Base-by-base conservation (phyloP, 2,888 invertebrate species). In the Steromphala cineraria region DNA sequence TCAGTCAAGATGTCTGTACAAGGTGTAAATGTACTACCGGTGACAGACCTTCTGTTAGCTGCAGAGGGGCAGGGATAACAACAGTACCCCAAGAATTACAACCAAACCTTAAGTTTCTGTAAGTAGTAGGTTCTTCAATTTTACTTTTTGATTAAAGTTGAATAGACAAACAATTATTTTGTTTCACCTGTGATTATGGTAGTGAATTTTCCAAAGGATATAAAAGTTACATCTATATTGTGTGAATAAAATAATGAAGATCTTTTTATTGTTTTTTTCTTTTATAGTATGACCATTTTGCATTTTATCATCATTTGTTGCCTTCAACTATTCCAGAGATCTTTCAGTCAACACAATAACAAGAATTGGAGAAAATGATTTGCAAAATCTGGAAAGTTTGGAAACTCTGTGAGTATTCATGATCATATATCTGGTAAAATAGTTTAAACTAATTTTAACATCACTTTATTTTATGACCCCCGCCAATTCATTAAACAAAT, bases 391-490 rank as follows among this genome's bases (percentile, higher is more conserved):
- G 19, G 79, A 79, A 71, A 5, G 52, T n/a, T 28, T 79, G 10
- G 67, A 71, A 53, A 79, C 79, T n/a, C 31, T 79, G 79, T 79
- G 31, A 79, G 79, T 79, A 56, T 24, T 19, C 5, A 15, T 56
- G 1, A 24, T 67, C 2, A 19, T 40, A 46, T 46, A 46, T 46
- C 13, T 4, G 13, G 5, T 46, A 10, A 13, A 13, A 10, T 46
- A 10, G 10, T 10, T 13, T 10, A 46, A 10, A 7, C 36, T 7
- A 36, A 4, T 7, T 7, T 36, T 36, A 36, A 36, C 7, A 36
- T 36, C 36, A 36, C 4, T n/a, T n/a, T 36, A 36, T 4, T 36
- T 36, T 2, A 36, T 4, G 4, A 4, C 36, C 36, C 36, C 36
- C 36, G 2, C 36, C 2, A 2, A 7, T 7, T 36, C 36, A 36